These are phyloP conservation scores for Halcyon senegalensis DNA, from an alignment of 2,113 vertebrate genomes.

Conservation along the genomic window DNA sequence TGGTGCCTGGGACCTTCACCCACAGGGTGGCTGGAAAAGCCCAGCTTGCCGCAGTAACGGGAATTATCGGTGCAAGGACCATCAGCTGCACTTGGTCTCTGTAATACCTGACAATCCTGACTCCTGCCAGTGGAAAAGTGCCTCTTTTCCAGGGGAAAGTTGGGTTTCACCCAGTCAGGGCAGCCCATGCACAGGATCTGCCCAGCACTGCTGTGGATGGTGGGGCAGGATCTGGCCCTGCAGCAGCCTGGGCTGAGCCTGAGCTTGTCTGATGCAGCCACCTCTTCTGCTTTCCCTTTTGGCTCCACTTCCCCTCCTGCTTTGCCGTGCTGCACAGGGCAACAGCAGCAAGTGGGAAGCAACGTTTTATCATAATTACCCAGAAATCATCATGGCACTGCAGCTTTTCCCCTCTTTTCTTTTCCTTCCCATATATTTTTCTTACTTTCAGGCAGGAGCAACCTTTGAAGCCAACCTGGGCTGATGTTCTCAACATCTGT, in stretches of 20 bases:
- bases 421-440: neutral
- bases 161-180: neutral
- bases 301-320: neutral
- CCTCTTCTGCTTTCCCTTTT: neutral
- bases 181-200: neutral
- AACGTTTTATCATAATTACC: neutral
- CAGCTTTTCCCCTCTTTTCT: neutral
- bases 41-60: neutral
- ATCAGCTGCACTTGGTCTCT: fast-evolving
- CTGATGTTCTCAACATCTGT: neutral
- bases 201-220: neutral
- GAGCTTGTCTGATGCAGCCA: neutral
- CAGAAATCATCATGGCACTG: neutral
- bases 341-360: neutral
- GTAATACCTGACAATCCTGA: fast-evolving
- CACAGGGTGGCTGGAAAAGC: fast-evolving
- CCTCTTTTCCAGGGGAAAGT: neutral
- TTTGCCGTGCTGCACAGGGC: neutral
- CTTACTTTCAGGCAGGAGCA: neutral
- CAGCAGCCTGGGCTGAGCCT: neutral
- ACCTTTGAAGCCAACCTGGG: neutral
- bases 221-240: neutral
- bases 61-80: neutral
- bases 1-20: fast-evolving
- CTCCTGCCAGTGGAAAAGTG: neutral